Conservation (phyloP, 2,888 invertebrate species). For the Eupithecia subfuscata region DNA sequence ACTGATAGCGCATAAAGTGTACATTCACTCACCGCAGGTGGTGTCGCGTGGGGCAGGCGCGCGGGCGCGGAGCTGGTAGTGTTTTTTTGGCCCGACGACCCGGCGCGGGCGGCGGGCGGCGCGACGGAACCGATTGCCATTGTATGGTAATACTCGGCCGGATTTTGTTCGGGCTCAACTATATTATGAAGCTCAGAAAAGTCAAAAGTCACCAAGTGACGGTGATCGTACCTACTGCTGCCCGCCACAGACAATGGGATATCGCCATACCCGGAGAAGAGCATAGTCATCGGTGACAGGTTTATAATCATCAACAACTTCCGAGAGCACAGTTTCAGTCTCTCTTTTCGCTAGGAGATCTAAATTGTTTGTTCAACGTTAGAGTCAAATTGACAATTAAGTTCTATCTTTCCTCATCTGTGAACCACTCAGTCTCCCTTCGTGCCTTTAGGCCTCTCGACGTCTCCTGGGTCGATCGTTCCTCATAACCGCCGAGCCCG, state of each 20-base stretch:
- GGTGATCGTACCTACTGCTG: conserved; percentile 40
- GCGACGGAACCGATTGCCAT: conserved; percentile 80
- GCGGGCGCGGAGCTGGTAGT: conserved; percentile 64
- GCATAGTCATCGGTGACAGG: neutral
- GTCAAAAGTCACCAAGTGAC: conserved; percentile 77
- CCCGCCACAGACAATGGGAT: conserved; percentile 53
- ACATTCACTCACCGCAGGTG: conserved; percentile 39
- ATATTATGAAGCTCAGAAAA: conserved; percentile 83
- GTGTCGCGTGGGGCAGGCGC: conserved; percentile 30
- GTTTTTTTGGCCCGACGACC: conserved; percentile 82
- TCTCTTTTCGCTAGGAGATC: neutral
- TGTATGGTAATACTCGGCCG: conserved; percentile 83
- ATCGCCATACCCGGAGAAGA: neutral
- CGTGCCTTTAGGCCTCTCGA: neutral
- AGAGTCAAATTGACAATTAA: neutral
- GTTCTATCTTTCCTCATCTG: neutral
- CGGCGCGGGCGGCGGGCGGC: conserved; percentile 80
- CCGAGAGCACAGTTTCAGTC: neutral
- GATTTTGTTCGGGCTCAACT: conserved; percentile 83
- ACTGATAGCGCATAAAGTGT: conserved; percentile 41
- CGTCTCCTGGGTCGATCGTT: neutral
- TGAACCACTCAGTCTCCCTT: neutral
- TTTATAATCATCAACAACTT: neutral
- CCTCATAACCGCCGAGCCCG: neutral
- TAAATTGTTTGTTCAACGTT: neutral